Base-by-base conservation (phyloP, 2,113 vertebrate species). In the Triplophysa siluroides region DNA sequence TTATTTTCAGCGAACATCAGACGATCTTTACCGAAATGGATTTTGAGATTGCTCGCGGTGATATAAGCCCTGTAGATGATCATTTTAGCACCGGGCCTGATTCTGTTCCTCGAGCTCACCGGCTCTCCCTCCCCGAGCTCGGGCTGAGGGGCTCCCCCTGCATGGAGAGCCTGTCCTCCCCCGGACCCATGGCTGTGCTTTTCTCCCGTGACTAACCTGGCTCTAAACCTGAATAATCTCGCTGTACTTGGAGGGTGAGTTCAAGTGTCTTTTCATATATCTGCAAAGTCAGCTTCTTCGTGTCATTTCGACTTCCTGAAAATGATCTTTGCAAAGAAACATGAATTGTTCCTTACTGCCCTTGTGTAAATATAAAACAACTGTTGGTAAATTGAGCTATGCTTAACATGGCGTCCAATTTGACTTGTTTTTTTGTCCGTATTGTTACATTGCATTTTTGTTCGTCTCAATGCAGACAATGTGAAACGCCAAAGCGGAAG, bases 131-230 rank as follows among this genome's bases (percentile, higher is more conserved):
- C 11, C 77, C 88, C 19, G 88, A 88, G 45, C 3, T 87, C 33
- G 85, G 75, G 69, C 23, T 64, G 9, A 84, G 76, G 75, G 79
- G 6, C 66, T 47, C 91, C 66, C 90, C 92, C 19, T 89, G 91
- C 29, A 76, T 86, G 21, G 90, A 89, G 75, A 88, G 86, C 14
- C 91, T 94, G 0, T 94, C 93, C 78, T 88, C 92, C 18, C 84
- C 92, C 0, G 93, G 90, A 50, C 82, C 88, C 2, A 62, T 87
- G 2, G 81, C 88, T 0, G 93, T 94, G 4, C 83, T 95, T n/a
- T 21, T 97, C 96, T 21, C 95, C 95, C 23, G 93, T 97, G 86
- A 95, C 94, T 67, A 93, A 92, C 72, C 80, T 96, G 76, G 91
- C 95, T 10, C 85, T 92, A 86, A 95, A 94, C 81, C 90, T 96